Evolutionary conservation across 2,113 vertebrate species (phyloP).

Genomic region (Myrmecobius fasciatus): DNA sequence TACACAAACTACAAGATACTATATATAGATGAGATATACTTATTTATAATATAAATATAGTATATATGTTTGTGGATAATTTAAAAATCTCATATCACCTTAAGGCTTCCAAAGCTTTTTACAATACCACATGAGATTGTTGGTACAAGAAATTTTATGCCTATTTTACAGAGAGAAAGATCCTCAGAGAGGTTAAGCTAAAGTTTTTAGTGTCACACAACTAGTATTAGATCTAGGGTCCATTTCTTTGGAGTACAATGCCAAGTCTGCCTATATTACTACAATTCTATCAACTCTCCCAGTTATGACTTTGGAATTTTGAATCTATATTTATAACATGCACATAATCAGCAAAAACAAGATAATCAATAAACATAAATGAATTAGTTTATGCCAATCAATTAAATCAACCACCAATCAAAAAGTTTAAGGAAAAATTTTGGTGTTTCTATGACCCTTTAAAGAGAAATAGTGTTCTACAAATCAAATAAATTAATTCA

Average conservation of each 20-base stretch:
- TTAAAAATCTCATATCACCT: background rate
- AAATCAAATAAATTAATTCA: background rate
- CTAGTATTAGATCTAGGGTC: background rate
- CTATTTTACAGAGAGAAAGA: background rate
- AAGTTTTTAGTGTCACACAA: background rate
- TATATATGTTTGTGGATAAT: background rate
- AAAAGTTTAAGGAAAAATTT: slow-evolving; percentile 14
- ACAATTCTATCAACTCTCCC: background rate
- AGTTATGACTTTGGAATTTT: background rate
- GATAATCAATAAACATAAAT: background rate
- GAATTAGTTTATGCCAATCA: background rate
- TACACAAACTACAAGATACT: background rate
- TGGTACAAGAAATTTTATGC: background rate
- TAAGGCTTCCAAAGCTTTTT: background rate
- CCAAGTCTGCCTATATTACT: background rate
- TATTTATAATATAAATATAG: background rate
- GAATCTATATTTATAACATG: background rate
- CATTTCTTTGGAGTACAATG: background rate
- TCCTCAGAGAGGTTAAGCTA: background rate
- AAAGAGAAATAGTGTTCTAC: background rate
- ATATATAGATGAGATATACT: background rate
- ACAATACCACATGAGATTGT: background rate
- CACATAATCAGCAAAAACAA: background rate
- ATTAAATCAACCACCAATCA: background rate
- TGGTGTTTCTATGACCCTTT: background rate